Base-by-base conservation (phyloP, 2,113 vertebrate genomes). In the Orcinus orca region DNA sequence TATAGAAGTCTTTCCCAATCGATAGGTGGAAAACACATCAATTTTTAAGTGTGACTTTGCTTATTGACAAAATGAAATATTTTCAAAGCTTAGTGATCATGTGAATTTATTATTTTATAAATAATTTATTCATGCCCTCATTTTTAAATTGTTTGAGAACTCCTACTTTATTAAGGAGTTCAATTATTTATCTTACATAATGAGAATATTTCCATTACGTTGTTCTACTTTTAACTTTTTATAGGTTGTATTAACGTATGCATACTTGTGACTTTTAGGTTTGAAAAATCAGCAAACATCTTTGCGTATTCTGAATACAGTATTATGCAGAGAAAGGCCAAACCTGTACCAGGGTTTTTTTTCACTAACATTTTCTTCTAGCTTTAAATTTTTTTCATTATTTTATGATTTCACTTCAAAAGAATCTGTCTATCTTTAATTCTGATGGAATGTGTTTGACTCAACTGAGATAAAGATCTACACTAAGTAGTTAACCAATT, bases 401-500 rank as follows among this genome's bases (percentile, higher is more conserved):
- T 89, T 80, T 65, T 73, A 74, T 87, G 50, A 86, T 83, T 96
- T 92, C 58, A 84, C 74, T 92, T 80, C 4, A 38, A 89, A 93
- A 62, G 74, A 82, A 73, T 80, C 70, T 21, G 55, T 82, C 44
- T 60, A 1, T 33, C 65, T 95, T 85, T 33, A 88, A 93, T 77
- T 63, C 36, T 70, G 68, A 44, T 89, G 90, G 65, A 84, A 62
- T 33, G 23, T 21, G 65, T 79, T 93, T 79, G 79, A 29, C 73
- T 86, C 77, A 1, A 20, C 29, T 3, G 21, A 73, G 86, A 86
- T 91, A 80, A 92, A n/a, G 33, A 81, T 90, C 70, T 62, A 38
- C 80, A 82, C 21, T 4, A 8, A 85, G 50, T n/a, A 74, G 60
- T 36, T 65, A 41, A 23, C 47, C 67, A 31, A 6, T 68, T 14